Evolutionary conservation across 2,113 vertebrate genomes (phyloP).

Genomic region (Corythaixoides concolor): DNA sequence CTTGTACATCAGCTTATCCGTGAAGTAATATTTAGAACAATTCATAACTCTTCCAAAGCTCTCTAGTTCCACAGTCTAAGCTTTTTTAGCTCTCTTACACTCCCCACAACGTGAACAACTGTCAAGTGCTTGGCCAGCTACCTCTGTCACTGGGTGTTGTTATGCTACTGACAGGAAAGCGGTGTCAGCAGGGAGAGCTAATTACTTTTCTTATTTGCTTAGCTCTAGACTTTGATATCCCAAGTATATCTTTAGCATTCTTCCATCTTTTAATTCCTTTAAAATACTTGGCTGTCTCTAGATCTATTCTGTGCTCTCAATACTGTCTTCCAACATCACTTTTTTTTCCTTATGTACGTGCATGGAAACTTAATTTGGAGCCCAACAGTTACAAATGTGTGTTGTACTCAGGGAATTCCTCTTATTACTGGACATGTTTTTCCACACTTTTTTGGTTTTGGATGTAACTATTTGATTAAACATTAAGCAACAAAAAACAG

Average conservation of each 20-base stretch:
- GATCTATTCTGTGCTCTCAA: background rate
- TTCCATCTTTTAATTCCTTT: background rate
- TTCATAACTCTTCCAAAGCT: background rate
- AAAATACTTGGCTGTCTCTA: background rate
- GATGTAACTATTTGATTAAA: background rate
- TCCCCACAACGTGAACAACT: background rate
- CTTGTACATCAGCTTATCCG: background rate
- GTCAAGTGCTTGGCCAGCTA: background rate
- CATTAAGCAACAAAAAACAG: background rate
- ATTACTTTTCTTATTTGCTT: background rate
- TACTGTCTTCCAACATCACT: background rate
- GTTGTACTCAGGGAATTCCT: background rate
- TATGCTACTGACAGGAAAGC: background rate
- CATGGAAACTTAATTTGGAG: background rate
- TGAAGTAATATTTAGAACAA: background rate
- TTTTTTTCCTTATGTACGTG: rapidly evolving
- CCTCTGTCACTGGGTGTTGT: background rate
- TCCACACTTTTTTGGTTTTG: background rate
- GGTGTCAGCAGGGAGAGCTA: background rate
- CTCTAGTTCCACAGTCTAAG: background rate
- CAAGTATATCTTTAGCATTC: background rate
- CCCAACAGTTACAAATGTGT: background rate
- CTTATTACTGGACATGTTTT: background rate
- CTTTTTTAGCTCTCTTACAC: too few relatives aligned
- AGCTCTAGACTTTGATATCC: background rate